A percentile compares a stretch with the other conserved stretches of the same genome.
phyloP scores from a whole-genome alignment of 2,113 vertebrate genomes.

The Vicugna pacos region DNA sequence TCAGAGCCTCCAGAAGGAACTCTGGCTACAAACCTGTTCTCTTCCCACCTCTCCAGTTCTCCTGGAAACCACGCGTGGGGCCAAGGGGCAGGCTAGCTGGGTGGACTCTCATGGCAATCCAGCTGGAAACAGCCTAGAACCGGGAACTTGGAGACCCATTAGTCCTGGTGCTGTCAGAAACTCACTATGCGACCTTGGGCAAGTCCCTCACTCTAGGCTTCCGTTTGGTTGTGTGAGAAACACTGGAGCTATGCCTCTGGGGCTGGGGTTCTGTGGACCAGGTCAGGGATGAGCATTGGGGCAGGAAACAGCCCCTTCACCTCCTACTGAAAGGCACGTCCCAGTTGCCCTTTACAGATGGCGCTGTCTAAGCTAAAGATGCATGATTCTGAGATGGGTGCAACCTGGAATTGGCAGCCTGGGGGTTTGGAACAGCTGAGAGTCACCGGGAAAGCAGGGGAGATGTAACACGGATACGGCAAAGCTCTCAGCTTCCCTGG shows the following conservation, averaged over 20 bases:
- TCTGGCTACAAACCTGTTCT: fast-evolving
- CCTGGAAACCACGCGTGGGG: not conserved
- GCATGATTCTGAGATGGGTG: not conserved
- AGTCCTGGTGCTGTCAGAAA: not conserved
- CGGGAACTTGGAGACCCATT: not conserved
- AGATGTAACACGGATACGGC: not conserved
- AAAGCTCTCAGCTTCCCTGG: not conserved
- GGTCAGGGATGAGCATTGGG: not conserved
- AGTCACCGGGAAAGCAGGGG: not conserved
- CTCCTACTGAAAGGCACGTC: not conserved
- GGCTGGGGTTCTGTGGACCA: not conserved
- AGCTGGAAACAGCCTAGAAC: not conserved
- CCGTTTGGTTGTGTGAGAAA: not conserved
- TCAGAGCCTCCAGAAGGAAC: not conserved
- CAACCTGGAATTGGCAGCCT: not conserved
- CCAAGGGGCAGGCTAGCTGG: not conserved
- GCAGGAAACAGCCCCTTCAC: not conserved
- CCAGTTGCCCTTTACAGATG: not conserved
- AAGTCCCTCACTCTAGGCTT: not conserved
- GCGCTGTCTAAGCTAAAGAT: not conserved
- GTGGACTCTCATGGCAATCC: not conserved
- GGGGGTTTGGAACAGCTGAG: not conserved
- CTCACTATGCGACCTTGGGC: not conserved
- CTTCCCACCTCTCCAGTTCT: not conserved
- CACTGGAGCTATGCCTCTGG: not conserved